These are phyloP conservation scores for Eriosoma lanigerum DNA, from an alignment of 1,140 invertebrate species.

Conservation along the genomic window DNA sequence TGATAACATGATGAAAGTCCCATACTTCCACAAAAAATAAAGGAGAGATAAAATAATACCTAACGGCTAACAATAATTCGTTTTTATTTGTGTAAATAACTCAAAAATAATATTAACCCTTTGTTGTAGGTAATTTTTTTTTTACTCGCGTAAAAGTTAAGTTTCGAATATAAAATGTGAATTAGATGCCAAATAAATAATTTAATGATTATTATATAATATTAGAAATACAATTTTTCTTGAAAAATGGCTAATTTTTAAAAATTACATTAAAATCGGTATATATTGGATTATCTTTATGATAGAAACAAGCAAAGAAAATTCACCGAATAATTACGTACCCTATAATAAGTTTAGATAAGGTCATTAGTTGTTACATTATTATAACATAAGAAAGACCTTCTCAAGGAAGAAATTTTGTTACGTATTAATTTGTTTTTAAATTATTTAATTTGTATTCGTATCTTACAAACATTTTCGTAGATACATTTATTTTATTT, in stretches of 20 bases:
- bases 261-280: not conserved
- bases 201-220: not conserved
- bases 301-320: not conserved
- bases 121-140: no score
- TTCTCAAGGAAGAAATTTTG: not conserved
- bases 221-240: no score
- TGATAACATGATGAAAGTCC: no score
- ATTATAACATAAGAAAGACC: not conserved
- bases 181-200: no score
- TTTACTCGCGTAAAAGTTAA: no score
- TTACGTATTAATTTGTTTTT: not conserved
- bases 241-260: not conserved
- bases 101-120: no score
- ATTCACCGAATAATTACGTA: no score
- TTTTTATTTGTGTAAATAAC: no score
- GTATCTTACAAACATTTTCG: not conserved
- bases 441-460: not conserved
- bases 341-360: not conserved
- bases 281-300: not conserved
- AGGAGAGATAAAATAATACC: no score
- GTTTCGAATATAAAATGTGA: no score
- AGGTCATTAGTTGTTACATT: not conserved
- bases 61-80: no score
- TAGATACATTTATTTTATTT: not conserved
- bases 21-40: no score